These are phyloP conservation scores for Drosophila percnosoma DNA, from an alignment of 2,888 invertebrate species.

Conservation along the genomic window DNA sequence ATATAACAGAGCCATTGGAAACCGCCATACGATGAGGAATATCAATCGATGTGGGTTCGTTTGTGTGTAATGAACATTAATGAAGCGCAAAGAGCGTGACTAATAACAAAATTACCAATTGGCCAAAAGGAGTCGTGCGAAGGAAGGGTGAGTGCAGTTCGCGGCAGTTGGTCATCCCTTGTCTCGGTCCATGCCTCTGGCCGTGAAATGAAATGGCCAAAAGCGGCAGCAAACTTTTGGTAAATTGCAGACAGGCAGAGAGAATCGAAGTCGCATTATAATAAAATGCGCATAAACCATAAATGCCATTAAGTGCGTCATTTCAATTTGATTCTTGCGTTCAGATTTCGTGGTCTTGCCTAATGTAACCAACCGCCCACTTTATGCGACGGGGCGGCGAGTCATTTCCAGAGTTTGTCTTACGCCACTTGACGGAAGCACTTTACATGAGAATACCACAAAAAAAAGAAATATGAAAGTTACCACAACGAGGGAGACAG, in stretches of 20 bases:
- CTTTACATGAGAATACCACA: conserved; percentile 47
- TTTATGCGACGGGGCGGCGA: conserved; percentile 31
- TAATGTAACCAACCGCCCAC: conserved; percentile 45
- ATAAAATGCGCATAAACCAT: conserved; percentile 76
- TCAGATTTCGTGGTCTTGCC: conserved; percentile 58
- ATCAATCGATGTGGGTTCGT: conserved; percentile 80
- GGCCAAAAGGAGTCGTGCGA: conserved; percentile 63
- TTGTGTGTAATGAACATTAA: conserved; percentile 81
- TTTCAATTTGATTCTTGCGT: conserved; percentile 75
- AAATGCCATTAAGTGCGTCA: conserved; percentile 78
- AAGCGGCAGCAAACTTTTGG: conserved; percentile 38
- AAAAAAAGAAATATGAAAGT: conserved; percentile 26
- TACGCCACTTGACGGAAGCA: conserved; percentile 45
- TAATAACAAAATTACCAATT: conserved; percentile 79
- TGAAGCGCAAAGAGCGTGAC: conserved; percentile 81
- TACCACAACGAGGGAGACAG: neutral
- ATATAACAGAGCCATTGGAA: conserved; percentile 47
- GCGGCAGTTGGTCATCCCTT: conserved; percentile 59
- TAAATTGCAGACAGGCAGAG: conserved; percentile 31
- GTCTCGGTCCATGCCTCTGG: neutral
- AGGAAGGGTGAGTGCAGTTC: conserved; percentile 26
- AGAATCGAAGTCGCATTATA: conserved; percentile 60
- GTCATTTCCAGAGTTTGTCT: conserved; percentile 40
- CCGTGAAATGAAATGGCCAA: conserved; percentile 42
- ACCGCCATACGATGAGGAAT: conserved; percentile 70